A percentile compares a stretch with the other conserved stretches of the same genome.
phyloP scores from a whole-genome alignment of 2,888 invertebrate genomes.

The Terebella lapidaria region DNA sequence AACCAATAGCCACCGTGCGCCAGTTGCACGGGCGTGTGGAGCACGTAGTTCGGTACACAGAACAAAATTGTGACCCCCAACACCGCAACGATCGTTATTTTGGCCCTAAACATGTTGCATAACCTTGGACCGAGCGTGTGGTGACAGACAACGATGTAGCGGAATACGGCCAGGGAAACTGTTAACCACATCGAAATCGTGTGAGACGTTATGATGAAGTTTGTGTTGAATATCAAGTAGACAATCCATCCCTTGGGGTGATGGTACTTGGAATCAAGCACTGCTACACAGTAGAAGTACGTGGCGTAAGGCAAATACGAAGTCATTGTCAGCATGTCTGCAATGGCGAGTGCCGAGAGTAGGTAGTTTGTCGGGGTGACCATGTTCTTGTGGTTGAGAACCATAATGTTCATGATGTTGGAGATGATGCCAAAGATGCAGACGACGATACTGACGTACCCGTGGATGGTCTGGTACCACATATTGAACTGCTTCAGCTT shows the following conservation, averaged over 20 bases:
- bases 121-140: conserved; percentile 38
- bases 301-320: conserved; percentile 70
- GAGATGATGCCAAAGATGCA: conserved; percentile 87
- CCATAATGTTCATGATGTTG: conserved; percentile 84
- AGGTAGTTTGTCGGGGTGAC: conserved; percentile 83
- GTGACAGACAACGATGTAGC: conserved; percentile 62
- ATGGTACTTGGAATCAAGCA: conserved; percentile 16
- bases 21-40: conserved; percentile 25
- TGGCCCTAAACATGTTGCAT: conserved; percentile 45
- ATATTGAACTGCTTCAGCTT: conserved; percentile 30
- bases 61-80: conserved; percentile 38
- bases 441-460: conserved; percentile 78
- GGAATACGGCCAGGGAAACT: conserved; percentile 86
- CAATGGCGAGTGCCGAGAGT: conserved; percentile 76
- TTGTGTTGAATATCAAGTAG: conserved; percentile 40
- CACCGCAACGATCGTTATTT: conserved; percentile 40
- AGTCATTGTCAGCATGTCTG: conserved; percentile 82
- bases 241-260: conserved; percentile 47
- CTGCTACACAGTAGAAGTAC: conserved; percentile 25
- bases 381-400: conserved; percentile 83
- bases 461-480: conserved; percentile 62
- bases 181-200: conserved; percentile 92
- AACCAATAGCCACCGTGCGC: conserved; percentile 33
- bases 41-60: conserved; percentile 47
- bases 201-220: conserved; percentile 58